A percentile compares a stretch with the other conserved stretches of the same genome.
These are phyloP conservation scores for Scaptomyza parva DNA, from an alignment of 2,888 invertebrate species.

Conservation along the genomic window DNA sequence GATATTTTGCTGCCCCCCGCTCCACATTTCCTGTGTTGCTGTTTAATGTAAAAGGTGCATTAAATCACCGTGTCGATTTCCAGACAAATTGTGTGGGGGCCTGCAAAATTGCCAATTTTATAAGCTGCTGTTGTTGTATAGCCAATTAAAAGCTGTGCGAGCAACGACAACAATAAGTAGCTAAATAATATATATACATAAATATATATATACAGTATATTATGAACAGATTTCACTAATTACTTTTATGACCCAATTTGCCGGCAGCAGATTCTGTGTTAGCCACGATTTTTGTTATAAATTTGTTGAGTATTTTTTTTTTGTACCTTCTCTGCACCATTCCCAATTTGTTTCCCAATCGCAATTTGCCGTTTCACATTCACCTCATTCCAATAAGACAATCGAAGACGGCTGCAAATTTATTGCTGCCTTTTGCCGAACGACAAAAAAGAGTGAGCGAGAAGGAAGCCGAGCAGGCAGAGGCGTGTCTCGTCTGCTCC, in stretches of 20 bases:
- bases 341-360: slow-evolving; percentile 32
- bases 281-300: slow-evolving; percentile 54
- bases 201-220: slow-evolving; percentile 16
- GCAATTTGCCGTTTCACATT: slow-evolving; percentile 31
- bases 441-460: background rate
- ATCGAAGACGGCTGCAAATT: slow-evolving; percentile 65
- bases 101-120: slow-evolving; percentile 49
- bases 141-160: slow-evolving; percentile 63
- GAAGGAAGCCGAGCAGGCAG: background rate
- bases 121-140: slow-evolving; percentile 29
- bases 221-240: slow-evolving; percentile 68
- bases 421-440: slow-evolving; percentile 56
- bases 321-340: slow-evolving; percentile 50
- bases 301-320: slow-evolving; percentile 37
- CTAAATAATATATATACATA: slow-evolving; percentile 11
- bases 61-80: slow-evolving; percentile 63
- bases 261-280: slow-evolving; percentile 47
- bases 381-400: slow-evolving; percentile 40
- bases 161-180: slow-evolving; percentile 20
- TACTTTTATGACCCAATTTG: slow-evolving; percentile 82
- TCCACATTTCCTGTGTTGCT: slow-evolving; percentile 11
- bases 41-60: slow-evolving; percentile 52
- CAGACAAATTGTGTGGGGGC: slow-evolving; percentile 25
- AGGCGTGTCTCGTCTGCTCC: slow-evolving; percentile 57
- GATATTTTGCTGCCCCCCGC: background rate